Percentiles rank a stretch among this genome's conserved stretches.
Evolutionary conservation across 2,888 invertebrate species (phyloP).

Genomic region (Malachius bipustulatus): DNA sequence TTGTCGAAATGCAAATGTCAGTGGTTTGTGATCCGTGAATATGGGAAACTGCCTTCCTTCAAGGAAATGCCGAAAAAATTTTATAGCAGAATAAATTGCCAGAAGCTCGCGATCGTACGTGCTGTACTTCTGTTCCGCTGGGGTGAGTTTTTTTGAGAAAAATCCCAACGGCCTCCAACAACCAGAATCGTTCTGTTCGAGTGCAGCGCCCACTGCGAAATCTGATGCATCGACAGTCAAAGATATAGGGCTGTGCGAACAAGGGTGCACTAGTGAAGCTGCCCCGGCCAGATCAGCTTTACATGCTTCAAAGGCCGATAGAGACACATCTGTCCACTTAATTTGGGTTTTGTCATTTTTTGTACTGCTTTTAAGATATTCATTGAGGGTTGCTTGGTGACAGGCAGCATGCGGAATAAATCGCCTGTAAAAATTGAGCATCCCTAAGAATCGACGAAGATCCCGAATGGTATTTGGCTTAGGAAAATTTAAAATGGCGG

Average conservation of each 20-base stretch:
- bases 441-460: conserved; percentile 5
- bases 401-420: too few species aligned
- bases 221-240: conserved; percentile 7
- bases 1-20: conserved; percentile 7
- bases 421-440: conserved; percentile 2
- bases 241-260: neutral
- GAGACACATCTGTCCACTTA: too few species aligned
- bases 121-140: conserved; percentile 5
- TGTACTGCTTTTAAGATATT: neutral
- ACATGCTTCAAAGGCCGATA: too few species aligned
- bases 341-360: conserved; percentile 7
- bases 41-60: conserved; percentile 4
- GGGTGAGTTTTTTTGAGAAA: conserved; percentile 4
- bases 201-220: neutral
- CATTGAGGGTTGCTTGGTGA: conserved; percentile 2
- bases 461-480: too few species aligned
- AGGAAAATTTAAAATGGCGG: too few species aligned
- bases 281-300: too few species aligned
- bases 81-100: too few species aligned
- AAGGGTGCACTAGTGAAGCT: conserved; percentile 4
- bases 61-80: too few species aligned
- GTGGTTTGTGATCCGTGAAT: conserved; percentile 8
- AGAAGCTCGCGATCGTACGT: too few species aligned
- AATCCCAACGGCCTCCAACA: too few species aligned
- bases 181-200: neutral